Evolutionary conservation across 1,140 invertebrate species (phyloP).

Genomic region (Phenacoccus solenopsis): DNA sequence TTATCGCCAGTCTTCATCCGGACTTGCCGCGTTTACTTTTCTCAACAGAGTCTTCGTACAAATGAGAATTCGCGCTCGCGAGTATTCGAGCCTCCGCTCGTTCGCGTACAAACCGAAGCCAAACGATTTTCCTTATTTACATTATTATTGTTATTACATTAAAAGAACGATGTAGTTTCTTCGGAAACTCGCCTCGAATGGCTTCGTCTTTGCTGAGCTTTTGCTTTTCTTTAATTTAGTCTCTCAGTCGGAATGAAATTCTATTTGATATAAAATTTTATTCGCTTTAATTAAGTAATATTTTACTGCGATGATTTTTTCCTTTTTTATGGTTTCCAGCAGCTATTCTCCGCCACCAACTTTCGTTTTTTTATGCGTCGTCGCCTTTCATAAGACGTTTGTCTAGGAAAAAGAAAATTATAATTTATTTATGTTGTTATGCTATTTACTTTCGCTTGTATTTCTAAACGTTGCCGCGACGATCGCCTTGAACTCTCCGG

Average conservation of each 20-base stretch:
- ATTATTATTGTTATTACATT: background rate
- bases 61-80: background rate
- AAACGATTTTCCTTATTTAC: conserved; percentile 2
- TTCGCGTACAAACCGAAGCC: background rate
- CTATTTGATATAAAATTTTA: background rate
- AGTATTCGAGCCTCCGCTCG: background rate
- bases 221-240: background rate
- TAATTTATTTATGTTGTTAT: background rate
- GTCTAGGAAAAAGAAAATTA: background rate
- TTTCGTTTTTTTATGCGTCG: too few species aligned
- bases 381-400: too few species aligned
- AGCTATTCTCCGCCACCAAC: too few species aligned
- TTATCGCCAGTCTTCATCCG: background rate
- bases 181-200: background rate
- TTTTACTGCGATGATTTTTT: background rate
- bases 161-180: background rate
- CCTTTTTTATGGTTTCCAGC: too few species aligned
- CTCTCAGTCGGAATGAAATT: background rate
- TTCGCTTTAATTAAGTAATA: background rate
- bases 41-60: background rate
- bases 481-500: too few species aligned
- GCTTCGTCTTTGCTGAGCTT: background rate
- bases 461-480: too few species aligned
- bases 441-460: too few species aligned
- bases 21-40: background rate